Conservation (phyloP, 1,140 invertebrate genomes). For the Conus betulinus region DNA sequence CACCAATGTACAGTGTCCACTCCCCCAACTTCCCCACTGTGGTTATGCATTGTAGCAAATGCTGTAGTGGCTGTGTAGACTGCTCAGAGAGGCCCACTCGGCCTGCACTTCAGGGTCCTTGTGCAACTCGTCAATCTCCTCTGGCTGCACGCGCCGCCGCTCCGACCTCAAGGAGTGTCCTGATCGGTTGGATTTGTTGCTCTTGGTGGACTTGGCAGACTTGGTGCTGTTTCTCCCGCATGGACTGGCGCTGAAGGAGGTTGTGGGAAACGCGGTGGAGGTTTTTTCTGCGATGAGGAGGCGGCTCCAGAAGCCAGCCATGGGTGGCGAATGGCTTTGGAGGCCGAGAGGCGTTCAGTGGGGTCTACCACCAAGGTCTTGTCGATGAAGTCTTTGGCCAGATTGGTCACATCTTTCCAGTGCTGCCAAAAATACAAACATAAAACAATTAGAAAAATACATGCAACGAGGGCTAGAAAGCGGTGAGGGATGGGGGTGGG, state of each 20-base stretch:
- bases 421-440: constrained; percentile 64
- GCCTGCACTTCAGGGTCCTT: constrained; percentile 75
- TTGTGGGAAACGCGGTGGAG: constrained; percentile 65
- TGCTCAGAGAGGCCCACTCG: constrained; percentile 69
- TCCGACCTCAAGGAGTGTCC: constrained; percentile 76
- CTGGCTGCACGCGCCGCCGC: constrained; percentile 76
- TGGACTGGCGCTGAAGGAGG: constrained; percentile 60
- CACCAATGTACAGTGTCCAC: not conserved
- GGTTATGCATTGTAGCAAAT: constrained; percentile 31
- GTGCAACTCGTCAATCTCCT: constrained; percentile 77
- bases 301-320: constrained; percentile 73
- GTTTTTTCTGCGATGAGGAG: constrained; percentile 65
- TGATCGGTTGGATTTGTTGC: constrained; percentile 76
- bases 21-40: too few species aligned
- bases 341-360: constrained; percentile 71
- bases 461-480: too few species aligned
- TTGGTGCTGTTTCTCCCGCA: constrained; percentile 68
- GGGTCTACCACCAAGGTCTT: constrained; percentile 76
- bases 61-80: constrained; percentile 50
- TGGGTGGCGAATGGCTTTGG: constrained; percentile 74
- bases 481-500: too few species aligned
- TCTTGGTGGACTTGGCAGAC: constrained; percentile 68
- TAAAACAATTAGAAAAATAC: not conserved
- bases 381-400: constrained; percentile 78
- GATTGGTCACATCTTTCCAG: constrained; percentile 76